phyloP scores from a whole-genome alignment of 2,797 vertebrate species.

The Gobionotothen gibberifrons region DNA sequence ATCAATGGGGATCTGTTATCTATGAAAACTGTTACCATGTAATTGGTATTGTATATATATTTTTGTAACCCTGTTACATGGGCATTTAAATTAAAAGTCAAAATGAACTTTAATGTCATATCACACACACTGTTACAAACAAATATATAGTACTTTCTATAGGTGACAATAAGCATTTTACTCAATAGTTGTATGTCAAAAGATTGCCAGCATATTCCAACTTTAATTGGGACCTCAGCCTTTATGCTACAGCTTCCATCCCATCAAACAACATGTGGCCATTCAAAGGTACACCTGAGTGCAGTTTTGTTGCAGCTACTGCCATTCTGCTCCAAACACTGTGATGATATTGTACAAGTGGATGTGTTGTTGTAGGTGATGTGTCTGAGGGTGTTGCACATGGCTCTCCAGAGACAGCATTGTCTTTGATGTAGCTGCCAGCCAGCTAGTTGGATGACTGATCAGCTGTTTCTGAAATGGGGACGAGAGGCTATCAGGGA shows the following conservation, averaged over 20 bases:
- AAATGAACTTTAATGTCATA: slow-evolving; percentile 6
- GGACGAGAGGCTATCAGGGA: slow-evolving; percentile 75
- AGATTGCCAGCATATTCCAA: neutral
- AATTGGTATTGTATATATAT: neutral
- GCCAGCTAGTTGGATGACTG: slow-evolving; percentile 75
- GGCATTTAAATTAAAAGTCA: neutral
- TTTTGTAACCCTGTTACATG: neutral
- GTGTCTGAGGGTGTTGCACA: slow-evolving; percentile 60
- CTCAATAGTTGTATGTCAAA: neutral
- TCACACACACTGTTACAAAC: neutral
- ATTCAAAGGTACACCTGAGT: slow-evolving; percentile 18
- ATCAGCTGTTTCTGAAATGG: slow-evolving; percentile 79
- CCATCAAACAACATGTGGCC: slow-evolving; percentile 3
- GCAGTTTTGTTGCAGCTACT: slow-evolving; percentile 16
- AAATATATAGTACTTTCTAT: no score
- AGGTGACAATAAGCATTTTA: neutral
- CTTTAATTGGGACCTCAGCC: neutral
- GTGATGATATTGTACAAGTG: slow-evolving; percentile 40
- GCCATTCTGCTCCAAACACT: slow-evolving; percentile 19
- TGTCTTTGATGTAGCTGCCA: slow-evolving; percentile 79
- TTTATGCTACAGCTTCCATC: slow-evolving; percentile 8
- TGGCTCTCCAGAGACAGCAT: slow-evolving; percentile 66
- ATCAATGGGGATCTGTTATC: neutral
- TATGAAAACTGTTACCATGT: neutral
- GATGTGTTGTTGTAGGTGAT: slow-evolving; percentile 62